These are phyloP conservation scores for Antennarius striatus DNA, from an alignment of 2,113 vertebrate genomes.

Conservation along the genomic window DNA sequence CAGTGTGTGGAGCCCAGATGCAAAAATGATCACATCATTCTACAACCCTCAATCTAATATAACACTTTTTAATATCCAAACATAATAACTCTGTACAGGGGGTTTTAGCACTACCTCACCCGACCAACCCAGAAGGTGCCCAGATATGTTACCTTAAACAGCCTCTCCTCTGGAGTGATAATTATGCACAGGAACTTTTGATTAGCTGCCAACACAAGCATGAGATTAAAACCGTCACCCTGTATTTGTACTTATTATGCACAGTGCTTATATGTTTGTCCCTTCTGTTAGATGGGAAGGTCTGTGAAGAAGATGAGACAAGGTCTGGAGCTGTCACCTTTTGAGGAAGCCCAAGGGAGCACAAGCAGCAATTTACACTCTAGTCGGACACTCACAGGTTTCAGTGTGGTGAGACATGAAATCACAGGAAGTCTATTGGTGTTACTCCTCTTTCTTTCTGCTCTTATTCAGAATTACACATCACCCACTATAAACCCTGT, in stretches of 20 bases:
- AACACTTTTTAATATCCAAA: too few relatives aligned
- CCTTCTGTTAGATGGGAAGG: slow-evolving; percentile 12
- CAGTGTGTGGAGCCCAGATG: too few relatives aligned
- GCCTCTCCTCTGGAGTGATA: background rate
- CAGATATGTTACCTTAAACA: slow-evolving; percentile 21
- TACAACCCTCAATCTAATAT: too few relatives aligned
- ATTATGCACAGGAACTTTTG: slow-evolving; percentile 45
- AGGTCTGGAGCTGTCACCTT: slow-evolving; percentile 55
- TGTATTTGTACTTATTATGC: slow-evolving; percentile 40
- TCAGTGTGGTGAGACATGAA: slow-evolving; percentile 48
- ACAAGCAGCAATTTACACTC: slow-evolving; percentile 53
- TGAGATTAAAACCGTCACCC: slow-evolving; percentile 37
- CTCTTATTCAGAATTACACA: slow-evolving; percentile 3
- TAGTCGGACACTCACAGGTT: slow-evolving; percentile 48
- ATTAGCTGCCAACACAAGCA: slow-evolving; percentile 42
- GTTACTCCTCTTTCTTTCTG: slow-evolving; percentile 22
- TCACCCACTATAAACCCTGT: background rate
- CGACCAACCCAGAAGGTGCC: background rate
- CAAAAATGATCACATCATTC: too few relatives aligned
- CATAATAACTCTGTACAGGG: too few relatives aligned
- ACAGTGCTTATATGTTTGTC: slow-evolving; percentile 35
- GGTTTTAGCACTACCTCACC: too few relatives aligned
- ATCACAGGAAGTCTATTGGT: slow-evolving; percentile 35
- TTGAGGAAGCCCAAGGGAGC: slow-evolving; percentile 38
- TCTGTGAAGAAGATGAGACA: slow-evolving; percentile 33